Base-by-base conservation (phyloP, 1,140 invertebrate species). In the Panagrolaimus sp. region DNA sequence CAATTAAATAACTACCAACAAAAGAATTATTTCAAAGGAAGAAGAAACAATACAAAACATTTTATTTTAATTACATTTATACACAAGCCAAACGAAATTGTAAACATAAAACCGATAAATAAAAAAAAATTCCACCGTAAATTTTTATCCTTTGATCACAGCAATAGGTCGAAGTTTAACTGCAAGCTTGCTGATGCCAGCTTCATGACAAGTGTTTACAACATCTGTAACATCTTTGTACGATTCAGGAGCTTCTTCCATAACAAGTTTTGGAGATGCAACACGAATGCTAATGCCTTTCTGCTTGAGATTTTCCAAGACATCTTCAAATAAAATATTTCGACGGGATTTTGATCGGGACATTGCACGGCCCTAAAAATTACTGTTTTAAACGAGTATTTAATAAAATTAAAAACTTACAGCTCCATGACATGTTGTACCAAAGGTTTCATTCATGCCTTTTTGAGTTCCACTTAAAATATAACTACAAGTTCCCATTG, bases 141-240 rank as follows among this genome's bases (percentile, higher is more conserved):
- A 38, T 4, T 38, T 38, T 84, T 78, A 88, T 48, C 96, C 96
- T 86, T 99, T 99, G 73, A 99, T 99, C 26, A 99, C 96, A 48
- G 94, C 96, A 83, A 99, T 96, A 2, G 96, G 96, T 79, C 93
- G 87, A 73, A 99, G 87, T 87, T 99, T 98, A 28, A 99, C 91
- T 82, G 91, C 91, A 84, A 98, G 98, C 81, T 94, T 93, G 78
- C 93, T 96, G 28, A 98, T 98, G 32, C 95, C 95, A 68, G 93
- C 96, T 52, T 89, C 89, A 84, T 99, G 93, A 84, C 96, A 99
- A 6, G 96, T 98, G 84, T 99, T 89, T 0, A 99, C 96, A 55
- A 99, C 96, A 87, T 99, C 96, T 1, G 94, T 97, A 0, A 99
- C 96, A 88, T 99, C 94, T 86, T 99, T 99, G 84, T 99, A 99